Evolutionary conservation across 2,797 vertebrate species (phyloP).

Genomic region (Urophycis tenuis): DNA sequence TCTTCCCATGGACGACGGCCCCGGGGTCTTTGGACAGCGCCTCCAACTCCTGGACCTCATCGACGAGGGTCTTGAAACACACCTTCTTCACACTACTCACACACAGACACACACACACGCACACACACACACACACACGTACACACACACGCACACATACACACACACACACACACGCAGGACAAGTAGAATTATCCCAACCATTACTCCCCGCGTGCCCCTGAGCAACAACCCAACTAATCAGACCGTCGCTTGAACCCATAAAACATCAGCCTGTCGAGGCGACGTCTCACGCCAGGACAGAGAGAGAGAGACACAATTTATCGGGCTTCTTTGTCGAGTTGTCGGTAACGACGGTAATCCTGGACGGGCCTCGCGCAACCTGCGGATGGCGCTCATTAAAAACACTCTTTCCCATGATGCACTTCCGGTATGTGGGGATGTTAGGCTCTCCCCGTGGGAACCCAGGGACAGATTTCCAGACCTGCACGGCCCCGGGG

Average conservation of each 20-base stretch:
- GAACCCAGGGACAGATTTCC: background rate
- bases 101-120: background rate
- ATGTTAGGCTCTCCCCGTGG: slow-evolving; percentile 11
- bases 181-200: background rate
- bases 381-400: background rate
- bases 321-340: background rate
- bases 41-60: slow-evolving; percentile 97
- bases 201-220: background rate
- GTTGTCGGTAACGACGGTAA: slow-evolving; percentile 25
- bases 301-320: background rate
- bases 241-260: background rate
- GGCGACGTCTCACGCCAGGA: background rate
- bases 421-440: slow-evolving; percentile 14
- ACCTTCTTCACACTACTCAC: slow-evolving; percentile 81
- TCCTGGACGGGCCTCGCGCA: slow-evolving; percentile 11
- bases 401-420: slow-evolving; percentile 21
- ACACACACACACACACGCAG: background rate
- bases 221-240: background rate
- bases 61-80: slow-evolving; percentile 91
- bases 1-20: slow-evolving; percentile 91
- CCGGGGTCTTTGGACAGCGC: slow-evolving; percentile 94
- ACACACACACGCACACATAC: background rate
- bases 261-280: background rate
- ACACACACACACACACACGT: background rate
- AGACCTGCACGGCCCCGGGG: background rate